Evolutionary conservation across 2,113 vertebrate genomes (phyloP).

Genomic region (Ranitomeya variabilis): DNA sequence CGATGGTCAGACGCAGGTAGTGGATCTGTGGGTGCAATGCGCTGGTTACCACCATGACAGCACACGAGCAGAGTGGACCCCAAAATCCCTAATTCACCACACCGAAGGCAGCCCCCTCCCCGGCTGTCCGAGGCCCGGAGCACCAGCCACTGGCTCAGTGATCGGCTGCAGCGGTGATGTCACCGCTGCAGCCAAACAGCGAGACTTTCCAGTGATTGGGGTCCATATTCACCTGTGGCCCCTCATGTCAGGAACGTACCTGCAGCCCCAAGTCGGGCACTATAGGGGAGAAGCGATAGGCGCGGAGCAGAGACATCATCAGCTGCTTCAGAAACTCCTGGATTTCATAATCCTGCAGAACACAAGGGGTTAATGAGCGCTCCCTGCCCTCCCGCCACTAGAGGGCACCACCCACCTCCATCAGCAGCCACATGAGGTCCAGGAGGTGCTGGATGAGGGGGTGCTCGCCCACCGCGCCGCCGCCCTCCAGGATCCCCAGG

Average conservation of each 20-base stretch:
- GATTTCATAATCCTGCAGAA: slow-evolving; percentile 87
- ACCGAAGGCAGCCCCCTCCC: no score
- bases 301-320: slow-evolving; percentile 94
- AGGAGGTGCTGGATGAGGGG: slow-evolving; percentile 88
- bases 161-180: no score
- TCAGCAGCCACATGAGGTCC: slow-evolving; percentile 96
- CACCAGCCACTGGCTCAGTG: no score
- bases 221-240: background rate
- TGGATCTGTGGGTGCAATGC: slow-evolving; percentile 80
- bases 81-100: no score
- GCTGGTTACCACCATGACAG: background rate
- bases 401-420: slow-evolving; percentile 82
- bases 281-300: slow-evolving; percentile 96
- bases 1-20: slow-evolving; percentile 90
- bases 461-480: slow-evolving; percentile 82
- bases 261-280: slow-evolving; percentile 95
- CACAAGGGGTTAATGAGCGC: background rate
- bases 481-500: slow-evolving; percentile 84
- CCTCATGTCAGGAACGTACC: slow-evolving; percentile 67
- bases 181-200: no score
- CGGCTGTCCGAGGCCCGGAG: no score
- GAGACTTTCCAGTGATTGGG: no score
- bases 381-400: background rate
- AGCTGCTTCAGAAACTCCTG: slow-evolving; percentile 95
- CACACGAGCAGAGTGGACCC: no score